Evolutionary conservation across 2,888 invertebrate species (phyloP), one percentile per base, ranked within the genome.

Genomic region (Fissipunctia ypsillon): DNA sequence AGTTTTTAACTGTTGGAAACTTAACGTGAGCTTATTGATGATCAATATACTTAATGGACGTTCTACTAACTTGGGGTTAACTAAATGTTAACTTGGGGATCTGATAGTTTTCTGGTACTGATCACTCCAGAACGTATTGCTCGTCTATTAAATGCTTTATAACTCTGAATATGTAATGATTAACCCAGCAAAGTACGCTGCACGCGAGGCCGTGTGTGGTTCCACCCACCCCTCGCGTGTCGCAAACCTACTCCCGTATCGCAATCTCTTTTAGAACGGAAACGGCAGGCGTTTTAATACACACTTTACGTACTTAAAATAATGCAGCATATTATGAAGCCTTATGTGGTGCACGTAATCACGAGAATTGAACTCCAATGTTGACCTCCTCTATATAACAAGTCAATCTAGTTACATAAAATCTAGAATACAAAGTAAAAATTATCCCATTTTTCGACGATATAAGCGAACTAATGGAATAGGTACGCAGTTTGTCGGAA

Each of bases 301-400:
- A 68, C 83, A 69, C 54, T 63, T 59, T n/a, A 65, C 52, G 22
- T 73, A 70, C 48, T 57, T 50, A 10, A 60, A 70, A 67, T 60
- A 64, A 65, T 65, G 72, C 52, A 69, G 25, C 67, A 78, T 66
- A 81, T 81, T 72, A 84, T 35, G 66, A 50, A 71, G 73, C 68
- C 45, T 38, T 73, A 48, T 65, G 64, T 76, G 63, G 64, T 66
- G 45, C 56, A 73, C 76, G 73, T 84, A 81, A 86, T 87, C 80
- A 73, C 69, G 35, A 80, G 83, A 78, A 87, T 84, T 77, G 63
- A 59, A 48, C 66, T 81, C 81, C 69, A 76, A 71, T 75, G 60
- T 61, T 10, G 41, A 77, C 74, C 31, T 64, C 31, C 31, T 75
- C 67, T 61, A 56, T 54, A 61, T 83, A 86, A 85, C 84, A 83